These are phyloP conservation scores for Agrochola litura DNA, from an alignment of 2,888 invertebrate species.

Conservation along the genomic window DNA sequence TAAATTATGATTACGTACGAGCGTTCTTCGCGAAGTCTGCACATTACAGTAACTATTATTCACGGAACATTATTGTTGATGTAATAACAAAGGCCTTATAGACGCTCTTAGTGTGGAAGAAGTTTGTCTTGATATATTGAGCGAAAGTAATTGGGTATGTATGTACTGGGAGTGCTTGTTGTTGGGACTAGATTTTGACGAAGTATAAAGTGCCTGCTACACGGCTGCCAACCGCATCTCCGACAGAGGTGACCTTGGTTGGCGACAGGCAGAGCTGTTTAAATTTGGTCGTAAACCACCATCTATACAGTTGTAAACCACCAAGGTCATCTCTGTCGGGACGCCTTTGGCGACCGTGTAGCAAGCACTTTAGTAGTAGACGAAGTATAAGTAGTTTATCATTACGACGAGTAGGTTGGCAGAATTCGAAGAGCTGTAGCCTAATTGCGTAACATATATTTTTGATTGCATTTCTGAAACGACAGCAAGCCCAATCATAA, in stretches of 20 bases:
- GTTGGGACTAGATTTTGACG: constrained; percentile 21
- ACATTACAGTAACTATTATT: constrained; percentile 61
- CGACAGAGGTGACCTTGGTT: too few relatives aligned
- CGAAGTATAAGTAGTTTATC: neutral
- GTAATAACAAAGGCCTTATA: constrained; percentile 52
- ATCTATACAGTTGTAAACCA: too few relatives aligned
- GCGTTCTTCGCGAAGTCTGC: constrained; percentile 47
- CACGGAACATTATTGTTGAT: constrained; percentile 59
- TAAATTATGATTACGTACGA: constrained; percentile 59
- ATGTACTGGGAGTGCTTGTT: constrained; percentile 10
- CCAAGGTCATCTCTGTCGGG: too few relatives aligned
- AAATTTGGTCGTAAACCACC: too few relatives aligned
- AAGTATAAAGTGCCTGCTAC: constrained; percentile 3
- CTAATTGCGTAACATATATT: too few relatives aligned
- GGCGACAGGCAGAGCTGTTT: too few relatives aligned
- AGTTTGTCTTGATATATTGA: constrained; percentile 53
- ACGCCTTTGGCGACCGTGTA: too few relatives aligned
- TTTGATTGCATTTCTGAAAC: too few relatives aligned
- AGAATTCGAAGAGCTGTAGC: neutral
- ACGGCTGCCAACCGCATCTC: too few relatives aligned
- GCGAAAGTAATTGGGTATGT: constrained; percentile 47
- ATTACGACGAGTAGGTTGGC: neutral
- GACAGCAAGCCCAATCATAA: too few relatives aligned
- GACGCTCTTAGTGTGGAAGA: constrained; percentile 36
- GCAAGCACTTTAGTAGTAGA: too few relatives aligned